Evolutionary conservation across 2,888 invertebrate species (phyloP), one percentile per base, ranked within the genome.

Genomic region (Trachelus stipa): DNA sequence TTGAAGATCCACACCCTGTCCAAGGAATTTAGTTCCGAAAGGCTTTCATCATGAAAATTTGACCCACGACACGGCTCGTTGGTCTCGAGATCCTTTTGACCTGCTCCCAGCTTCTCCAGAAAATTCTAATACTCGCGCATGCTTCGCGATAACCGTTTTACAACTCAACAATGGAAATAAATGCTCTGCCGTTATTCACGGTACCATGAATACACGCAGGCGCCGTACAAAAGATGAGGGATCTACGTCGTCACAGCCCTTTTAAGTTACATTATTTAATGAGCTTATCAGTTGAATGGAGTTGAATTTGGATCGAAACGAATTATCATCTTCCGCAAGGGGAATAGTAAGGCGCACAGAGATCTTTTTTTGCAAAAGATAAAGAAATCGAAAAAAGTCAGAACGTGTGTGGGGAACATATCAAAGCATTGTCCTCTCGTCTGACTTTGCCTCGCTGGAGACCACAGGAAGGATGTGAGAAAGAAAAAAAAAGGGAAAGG

Each of bases 261-360:
- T 34, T 74, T 34, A 74, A 74, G 74, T 74, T n/a, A 34, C 33
- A 34, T 34, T 56, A 23, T 23, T 34, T 74, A 74, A 74, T 34
- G 74, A 74, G 35, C 31, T 34, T 74, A 34, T n/a, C 74, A 34
- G 11, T 23, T 74, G 12, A 30, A 34, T 35, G 74, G 4, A 30
- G 23, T n/a, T 34, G 23, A 34, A 12, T 74, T 35, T 12, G 35
- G 11, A 35, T 74, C n/a, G 74, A 74, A 30, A n/a, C 37, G 74
- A 35, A 74, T 73, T 23, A 23, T 73, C 34, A 34, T 34, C 74
- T 74, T 35, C 6, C 35, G 35, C 12, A 34, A 15, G 34, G 4
- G 11, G 4, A 74, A 34, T n/a, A 23, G 11, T 23, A 33, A 34
- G 12, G n/a, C 9, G 15, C 56, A 56, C 56, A 23, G 56, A 23